A percentile compares a stretch with the other conserved stretches of the same genome.
These are phyloP conservation scores for Heliconius himera DNA, from an alignment of 1,140 invertebrate species.

Conservation along the genomic window DNA sequence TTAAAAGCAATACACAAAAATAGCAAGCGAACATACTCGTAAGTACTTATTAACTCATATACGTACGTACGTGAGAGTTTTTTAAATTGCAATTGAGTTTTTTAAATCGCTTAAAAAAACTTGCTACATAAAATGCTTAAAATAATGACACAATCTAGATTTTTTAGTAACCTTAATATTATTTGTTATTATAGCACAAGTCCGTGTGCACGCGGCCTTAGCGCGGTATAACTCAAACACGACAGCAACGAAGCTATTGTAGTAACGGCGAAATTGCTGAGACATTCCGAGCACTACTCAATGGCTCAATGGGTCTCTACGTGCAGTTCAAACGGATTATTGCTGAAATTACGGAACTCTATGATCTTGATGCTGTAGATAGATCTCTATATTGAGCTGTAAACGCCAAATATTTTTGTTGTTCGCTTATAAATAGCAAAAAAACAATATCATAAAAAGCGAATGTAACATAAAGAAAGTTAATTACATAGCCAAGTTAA, in stretches of 20 bases:
- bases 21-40: not conserved
- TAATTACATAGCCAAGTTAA: too few species aligned
- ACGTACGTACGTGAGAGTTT: not conserved
- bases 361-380: not conserved
- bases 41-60: not conserved
- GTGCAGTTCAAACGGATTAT: not conserved
- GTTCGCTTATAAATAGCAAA: not conserved
- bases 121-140: too few species aligned
- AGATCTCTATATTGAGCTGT: not conserved
- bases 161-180: too few species aligned
- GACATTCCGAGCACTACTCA: constrained; percentile 21
- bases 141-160: too few species aligned
- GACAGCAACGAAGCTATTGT: not conserved
- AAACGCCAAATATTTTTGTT: not conserved
- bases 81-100: too few species aligned
- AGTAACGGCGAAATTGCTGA: not conserved
- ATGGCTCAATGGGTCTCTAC: not conserved
- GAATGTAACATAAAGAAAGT: too few species aligned
- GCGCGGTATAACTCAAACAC: not conserved
- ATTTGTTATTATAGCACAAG: not conserved
- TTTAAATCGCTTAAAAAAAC: too few species aligned
- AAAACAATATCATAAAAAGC: too few species aligned
- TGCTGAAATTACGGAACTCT: constrained; percentile 2
- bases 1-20: not conserved
- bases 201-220: not conserved